Conservation (phyloP, 2,888 invertebrate species). For the Drosophila lacicola region DNA sequence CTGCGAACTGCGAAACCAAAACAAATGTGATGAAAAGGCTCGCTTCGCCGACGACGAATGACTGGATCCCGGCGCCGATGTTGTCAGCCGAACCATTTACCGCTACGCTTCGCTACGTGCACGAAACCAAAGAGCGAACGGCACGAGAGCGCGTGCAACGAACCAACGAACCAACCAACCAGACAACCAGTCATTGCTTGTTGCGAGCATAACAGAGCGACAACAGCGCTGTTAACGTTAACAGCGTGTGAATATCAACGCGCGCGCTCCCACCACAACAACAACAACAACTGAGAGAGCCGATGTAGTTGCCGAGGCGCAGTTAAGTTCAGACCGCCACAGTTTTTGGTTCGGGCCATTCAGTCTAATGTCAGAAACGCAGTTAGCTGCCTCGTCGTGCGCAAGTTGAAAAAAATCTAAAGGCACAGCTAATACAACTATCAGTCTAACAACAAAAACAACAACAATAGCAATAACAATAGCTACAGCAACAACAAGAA, state of each 20-base stretch:
- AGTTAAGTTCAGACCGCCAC: constrained; percentile 70
- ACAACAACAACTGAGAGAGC: constrained; percentile 15
- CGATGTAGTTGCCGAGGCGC: constrained; percentile 37
- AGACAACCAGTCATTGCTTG: constrained; percentile 60
- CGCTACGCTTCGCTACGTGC: constrained; percentile 65
- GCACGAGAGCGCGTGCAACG: constrained; percentile 41
- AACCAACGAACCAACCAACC: constrained; percentile 43
- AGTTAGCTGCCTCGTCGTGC: constrained; percentile 84
- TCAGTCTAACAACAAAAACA: constrained; percentile 24
- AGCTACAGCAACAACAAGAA: constrained; percentile 33
- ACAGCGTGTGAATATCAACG: constrained; percentile 40
- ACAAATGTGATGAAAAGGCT: constrained; percentile 79
- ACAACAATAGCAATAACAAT: constrained; percentile 32
- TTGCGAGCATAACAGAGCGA: constrained; percentile 37
- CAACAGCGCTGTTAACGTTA: constrained; percentile 50
- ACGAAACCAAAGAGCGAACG: constrained; percentile 45
- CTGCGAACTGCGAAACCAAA: constrained; percentile 81
- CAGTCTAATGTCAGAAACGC: constrained; percentile 84
- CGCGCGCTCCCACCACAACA: constrained; percentile 19
- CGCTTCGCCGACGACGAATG: constrained; percentile 20
- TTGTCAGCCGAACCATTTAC: constrained; percentile 45
- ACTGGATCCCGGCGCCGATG: constrained; percentile 49
- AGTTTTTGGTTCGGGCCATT: constrained; percentile 70
- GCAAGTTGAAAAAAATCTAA: constrained; percentile 67
- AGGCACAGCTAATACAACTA: constrained; percentile 61